Evolutionary conservation across 2,888 invertebrate genomes (phyloP).

Genomic region (Tortricodes alternella): DNA sequence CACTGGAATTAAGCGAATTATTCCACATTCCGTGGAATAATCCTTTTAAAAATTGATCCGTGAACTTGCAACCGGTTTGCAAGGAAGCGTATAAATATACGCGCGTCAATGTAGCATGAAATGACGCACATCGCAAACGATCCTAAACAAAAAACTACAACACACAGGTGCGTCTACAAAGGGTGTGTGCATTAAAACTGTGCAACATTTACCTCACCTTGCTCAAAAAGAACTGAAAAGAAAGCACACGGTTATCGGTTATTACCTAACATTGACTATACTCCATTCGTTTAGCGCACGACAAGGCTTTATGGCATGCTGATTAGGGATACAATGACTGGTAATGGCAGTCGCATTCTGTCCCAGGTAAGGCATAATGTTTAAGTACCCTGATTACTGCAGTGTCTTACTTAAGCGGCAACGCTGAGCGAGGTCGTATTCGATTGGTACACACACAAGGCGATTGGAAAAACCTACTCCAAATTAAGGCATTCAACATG

Average conservation of each 20-base stretch:
- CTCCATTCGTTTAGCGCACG: constrained; percentile 19
- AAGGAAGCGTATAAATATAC: too few species aligned
- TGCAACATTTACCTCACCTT: constrained; percentile 68
- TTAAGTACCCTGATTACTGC: neutral
- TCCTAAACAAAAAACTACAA: neutral
- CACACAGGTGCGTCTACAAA: constrained; percentile 22
- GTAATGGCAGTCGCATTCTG: constrained; percentile 3
- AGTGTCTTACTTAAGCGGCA: neutral
- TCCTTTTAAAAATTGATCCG: too few species aligned
- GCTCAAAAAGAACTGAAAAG: constrained; percentile 71
- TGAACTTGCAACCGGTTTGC: too few species aligned
- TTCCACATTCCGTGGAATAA: too few species aligned
- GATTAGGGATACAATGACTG: neutral
- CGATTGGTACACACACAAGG: too few species aligned
- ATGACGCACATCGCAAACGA: neutral
- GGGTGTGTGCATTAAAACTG: constrained; percentile 31
- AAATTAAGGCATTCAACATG: too few species aligned
- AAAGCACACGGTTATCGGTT: constrained; percentile 53
- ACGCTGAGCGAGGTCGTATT: neutral
- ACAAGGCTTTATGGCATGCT: constrained; percentile 11
- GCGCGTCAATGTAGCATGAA: neutral
- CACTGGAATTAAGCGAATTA: too few species aligned
- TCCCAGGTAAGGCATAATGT: neutral
- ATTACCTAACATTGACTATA: constrained; percentile 25
- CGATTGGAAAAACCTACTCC: too few species aligned